Base-by-base conservation (phyloP, 2,113 vertebrate genomes). In the Oncorhynchus gorbuscha region DNA sequence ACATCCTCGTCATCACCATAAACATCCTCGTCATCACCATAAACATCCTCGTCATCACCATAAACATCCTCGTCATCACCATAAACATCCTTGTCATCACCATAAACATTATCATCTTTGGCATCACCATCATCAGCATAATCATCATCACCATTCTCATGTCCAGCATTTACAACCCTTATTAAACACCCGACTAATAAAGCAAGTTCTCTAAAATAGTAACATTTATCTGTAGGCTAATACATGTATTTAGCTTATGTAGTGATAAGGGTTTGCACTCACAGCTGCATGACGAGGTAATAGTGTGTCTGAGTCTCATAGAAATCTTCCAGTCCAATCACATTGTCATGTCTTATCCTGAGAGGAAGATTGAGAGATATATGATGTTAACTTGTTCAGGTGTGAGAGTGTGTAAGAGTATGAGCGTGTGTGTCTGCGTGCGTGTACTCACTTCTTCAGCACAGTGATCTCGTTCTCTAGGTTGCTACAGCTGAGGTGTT, bases 271-370 rank as follows among this genome's bases (percentile, higher is more conserved):
- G 30, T 71, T 82, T 35, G 2, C 20, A 97, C 97, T 96, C 90
- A 99, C 97, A 99, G 95, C 80, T 99, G 95, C 97, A 99, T 98
- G 69, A 97, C 95, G 80, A 99, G 93, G 91, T 99, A 99, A 91
- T 96, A 98, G 89, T 99, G 97, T 4, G 96, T 97, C 14, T 89
- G 79, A 24, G 93, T 99, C 88, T 99, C 97, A 0, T 99, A 99
- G 90, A 99, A 96, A 14, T 98, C 97, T 78, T 98, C 96, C 82
- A 99, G 89, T 20, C 94, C 95, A 78, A 99, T 94, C 0, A 99
- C 97, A 81, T 99, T 99, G 14, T 97, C 95, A 0, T 99, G 97
- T 80, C 98, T 97, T 90, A 99, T 96, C 85, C 97, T 99, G 92
- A 16, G 59, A 22, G 20, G 9, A 22, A 62, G n/a, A 62, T 13